Percentiles rank a stretch among this genome's conserved stretches.
These are phyloP conservation scores for Gonioctena quinquepunctata DNA, from an alignment of 1,140 invertebrate species.

Conservation along the genomic window DNA sequence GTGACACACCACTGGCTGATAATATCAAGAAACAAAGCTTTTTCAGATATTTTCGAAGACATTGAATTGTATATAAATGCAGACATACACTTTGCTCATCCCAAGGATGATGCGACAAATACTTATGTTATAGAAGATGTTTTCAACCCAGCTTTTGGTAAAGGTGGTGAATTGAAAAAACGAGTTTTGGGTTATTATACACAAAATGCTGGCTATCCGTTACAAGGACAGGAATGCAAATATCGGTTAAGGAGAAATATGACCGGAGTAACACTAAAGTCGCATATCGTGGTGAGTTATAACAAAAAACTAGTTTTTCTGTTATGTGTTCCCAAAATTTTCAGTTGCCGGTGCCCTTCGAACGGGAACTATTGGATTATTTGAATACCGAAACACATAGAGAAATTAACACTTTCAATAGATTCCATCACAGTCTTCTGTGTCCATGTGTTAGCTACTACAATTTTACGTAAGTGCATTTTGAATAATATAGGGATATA, in stretches of 20 bases:
- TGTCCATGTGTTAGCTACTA: constrained; percentile 64
- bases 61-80: constrained; percentile 36
- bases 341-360: constrained; percentile 58
- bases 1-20: constrained; percentile 41
- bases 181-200: constrained; percentile 58
- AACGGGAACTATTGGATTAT: constrained; percentile 62
- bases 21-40: constrained; percentile 11
- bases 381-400: constrained; percentile 56
- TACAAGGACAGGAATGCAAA: constrained; percentile 52
- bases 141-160: constrained; percentile 58
- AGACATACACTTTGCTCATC: constrained; percentile 32
- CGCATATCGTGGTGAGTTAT: constrained; percentile 57
- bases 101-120: neutral
- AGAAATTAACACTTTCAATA: constrained; percentile 65
- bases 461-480: constrained; percentile 63
- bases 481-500: no score
- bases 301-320: neutral
- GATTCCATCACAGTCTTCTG: constrained; percentile 64
- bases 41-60: constrained; percentile 27
- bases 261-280: constrained; percentile 57
- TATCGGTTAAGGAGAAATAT: constrained; percentile 58
- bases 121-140: constrained; percentile 32
- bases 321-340: constrained; percentile 6
- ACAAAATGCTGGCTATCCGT: constrained; percentile 44
- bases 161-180: constrained; percentile 59